Conservation (phyloP, 2,797 vertebrate species). For the Coracias cyanogaster region DNA sequence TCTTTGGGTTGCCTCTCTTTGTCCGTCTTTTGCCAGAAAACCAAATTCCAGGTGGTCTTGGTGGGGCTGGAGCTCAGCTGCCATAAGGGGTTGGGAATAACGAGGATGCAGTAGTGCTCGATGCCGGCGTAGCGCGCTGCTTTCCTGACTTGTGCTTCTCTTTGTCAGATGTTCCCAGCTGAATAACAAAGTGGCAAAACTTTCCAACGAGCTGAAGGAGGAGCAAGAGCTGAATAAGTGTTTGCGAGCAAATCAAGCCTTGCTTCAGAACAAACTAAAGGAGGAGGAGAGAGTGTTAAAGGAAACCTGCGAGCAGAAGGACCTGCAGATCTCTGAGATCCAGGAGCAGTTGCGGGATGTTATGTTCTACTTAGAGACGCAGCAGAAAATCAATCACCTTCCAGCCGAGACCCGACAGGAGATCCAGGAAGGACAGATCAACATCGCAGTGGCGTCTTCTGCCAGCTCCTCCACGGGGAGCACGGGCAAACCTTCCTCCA, state of each 20-base stretch:
- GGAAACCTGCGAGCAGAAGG: conserved; percentile 88
- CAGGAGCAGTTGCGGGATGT: conserved; percentile 96
- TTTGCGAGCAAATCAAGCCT: conserved; percentile 90
- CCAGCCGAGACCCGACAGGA: conserved; percentile 90
- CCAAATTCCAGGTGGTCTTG: neutral
- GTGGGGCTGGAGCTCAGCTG: neutral
- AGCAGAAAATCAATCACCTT: conserved; percentile 93
- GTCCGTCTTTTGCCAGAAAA: neutral
- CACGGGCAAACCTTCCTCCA: conserved; percentile 80
- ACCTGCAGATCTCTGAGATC: conserved; percentile 87
- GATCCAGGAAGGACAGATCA: conserved; percentile 97
- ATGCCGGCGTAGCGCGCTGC: neutral
- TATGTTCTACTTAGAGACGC: conserved; percentile 96
- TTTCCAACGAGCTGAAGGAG: conserved; percentile 92
- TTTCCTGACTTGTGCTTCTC: neutral
- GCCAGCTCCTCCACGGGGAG: conserved; percentile 67
- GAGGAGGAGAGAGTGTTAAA: conserved; percentile 88
- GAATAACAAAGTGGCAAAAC: conserved; percentile 85
- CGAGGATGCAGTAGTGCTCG: neutral
- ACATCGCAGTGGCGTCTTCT: conserved; percentile 85
- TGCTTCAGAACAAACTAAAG: conserved; percentile 90
- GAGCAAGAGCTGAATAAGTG: conserved; percentile 98
- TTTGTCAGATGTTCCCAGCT: conserved; percentile 88
- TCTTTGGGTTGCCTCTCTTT: neutral
- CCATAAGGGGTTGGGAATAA: neutral